Evolutionary conservation across 2,888 invertebrate species (phyloP).

Genomic region (Amorpha juglandis): DNA sequence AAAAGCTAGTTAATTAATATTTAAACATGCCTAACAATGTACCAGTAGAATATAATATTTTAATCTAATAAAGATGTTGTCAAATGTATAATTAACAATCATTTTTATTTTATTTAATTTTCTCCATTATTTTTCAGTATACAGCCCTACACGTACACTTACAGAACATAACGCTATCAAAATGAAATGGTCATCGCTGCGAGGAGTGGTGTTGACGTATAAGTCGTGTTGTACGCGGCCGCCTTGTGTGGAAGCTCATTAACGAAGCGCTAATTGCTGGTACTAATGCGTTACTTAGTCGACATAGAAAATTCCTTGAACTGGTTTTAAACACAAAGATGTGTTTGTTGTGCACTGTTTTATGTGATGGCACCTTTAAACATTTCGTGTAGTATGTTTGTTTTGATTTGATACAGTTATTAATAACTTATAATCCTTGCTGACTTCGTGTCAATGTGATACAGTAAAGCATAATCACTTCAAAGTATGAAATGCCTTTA

Average conservation of each 20-base stretch:
- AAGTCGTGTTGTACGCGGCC: constrained; percentile 53
- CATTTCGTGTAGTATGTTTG: constrained; percentile 30
- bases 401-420: constrained; percentile 12
- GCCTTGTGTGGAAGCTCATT: constrained; percentile 73
- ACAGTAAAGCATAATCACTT: too few relatives aligned
- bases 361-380: constrained; percentile 25
- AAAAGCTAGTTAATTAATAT: too few relatives aligned
- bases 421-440: too few relatives aligned
- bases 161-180: constrained; percentile 58
- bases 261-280: constrained; percentile 77
- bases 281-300: constrained; percentile 71
- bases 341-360: constrained; percentile 47
- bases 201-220: constrained; percentile 39
- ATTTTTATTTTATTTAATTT: not conserved
- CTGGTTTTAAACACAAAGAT: constrained; percentile 68
- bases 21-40: too few relatives aligned
- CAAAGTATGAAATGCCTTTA: too few relatives aligned
- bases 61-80: too few relatives aligned
- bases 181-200: constrained; percentile 53
- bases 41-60: too few relatives aligned
- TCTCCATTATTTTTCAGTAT: not conserved
- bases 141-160: constrained; percentile 49
- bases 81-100: too few relatives aligned
- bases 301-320: constrained; percentile 75
- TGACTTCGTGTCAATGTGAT: not conserved